Evolutionary conservation across 2,888 invertebrate species (phyloP).

Genomic region (Deroplatys truncata): DNA sequence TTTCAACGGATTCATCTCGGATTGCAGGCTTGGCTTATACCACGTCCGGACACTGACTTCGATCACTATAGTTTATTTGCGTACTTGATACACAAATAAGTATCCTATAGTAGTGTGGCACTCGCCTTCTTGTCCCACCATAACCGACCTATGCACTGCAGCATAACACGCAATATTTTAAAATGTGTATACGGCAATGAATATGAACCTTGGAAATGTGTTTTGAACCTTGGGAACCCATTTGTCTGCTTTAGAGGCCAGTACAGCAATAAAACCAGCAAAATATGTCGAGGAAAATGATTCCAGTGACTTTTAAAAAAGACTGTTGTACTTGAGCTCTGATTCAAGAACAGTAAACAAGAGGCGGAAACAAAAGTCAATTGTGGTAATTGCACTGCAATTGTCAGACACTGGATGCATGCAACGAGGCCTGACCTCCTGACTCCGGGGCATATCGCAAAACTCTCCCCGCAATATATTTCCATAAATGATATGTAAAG

Average conservation of each 20-base stretch:
- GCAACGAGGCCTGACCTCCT: background rate
- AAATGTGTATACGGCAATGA: background rate
- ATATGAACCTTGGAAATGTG: no score
- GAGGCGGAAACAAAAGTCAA: background rate
- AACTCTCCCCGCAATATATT: background rate
- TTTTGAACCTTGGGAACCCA: background rate
- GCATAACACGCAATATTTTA: background rate
- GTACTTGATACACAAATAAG: no score
- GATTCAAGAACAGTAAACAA: background rate
- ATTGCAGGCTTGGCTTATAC: no score
- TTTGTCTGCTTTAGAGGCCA: background rate
- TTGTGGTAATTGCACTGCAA: background rate
- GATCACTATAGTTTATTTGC: no score
- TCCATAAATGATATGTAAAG: background rate
- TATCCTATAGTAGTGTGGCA: no score
- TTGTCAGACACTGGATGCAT: background rate
- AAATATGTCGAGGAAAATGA: background rate
- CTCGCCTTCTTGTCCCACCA: no score
- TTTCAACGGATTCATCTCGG: no score
- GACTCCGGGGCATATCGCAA: background rate
- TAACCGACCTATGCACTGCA: no score
- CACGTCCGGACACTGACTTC: no score
- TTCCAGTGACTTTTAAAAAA: background rate
- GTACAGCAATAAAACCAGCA: background rate
- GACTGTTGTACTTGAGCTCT: background rate